Evolutionary conservation across 1,140 invertebrate genomes (phyloP), one percentile per base, ranked within the genome.

Genomic region (Adelges cooleyi): DNA sequence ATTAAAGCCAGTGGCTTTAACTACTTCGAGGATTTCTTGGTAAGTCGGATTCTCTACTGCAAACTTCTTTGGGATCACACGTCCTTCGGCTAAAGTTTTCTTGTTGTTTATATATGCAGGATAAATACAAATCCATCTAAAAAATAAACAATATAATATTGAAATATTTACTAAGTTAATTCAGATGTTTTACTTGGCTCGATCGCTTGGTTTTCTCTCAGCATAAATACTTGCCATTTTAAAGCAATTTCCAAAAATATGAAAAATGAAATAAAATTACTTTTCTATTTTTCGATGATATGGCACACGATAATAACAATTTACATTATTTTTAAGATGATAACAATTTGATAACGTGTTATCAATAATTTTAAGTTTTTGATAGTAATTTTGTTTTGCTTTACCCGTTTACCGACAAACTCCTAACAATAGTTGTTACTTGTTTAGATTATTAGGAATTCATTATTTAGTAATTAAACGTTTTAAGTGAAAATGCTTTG

Each of bases 31-130:
- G 50, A 98, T 98, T 75, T 99, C 95, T 71, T 88, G 83, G 73
- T 86, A 86, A 1, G 89, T 94, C 36, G 95, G 95, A 78, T 97
- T 95, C 68, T 96, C 90, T 2, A 98, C 86, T 73, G 89, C 92
- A 74, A 87, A 85, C 2, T 85, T 80, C 76, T 93, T 92, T 6
- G 86, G 75, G 22, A 99, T 76, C 69, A 85, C 83, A 23, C 95
- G 80, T 9, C 95, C 95, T 74, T 94, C 84, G 2, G 87, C 86
- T 27, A 88, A 72, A 0, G 90, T 92, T 75, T 92, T 95, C 72
- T 92, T 95, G 68, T 85, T 93, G 72, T 98, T 98, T 20, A 98
- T 80, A 71, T 98, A 98, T 0, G 91, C 85, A 42, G 96, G 96
- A 77, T 98, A 98, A 65, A 99, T 88, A 71, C 91, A 95, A 65